Conservation (phyloP, 2,888 invertebrate species). For the Papilio gigon region DNA sequence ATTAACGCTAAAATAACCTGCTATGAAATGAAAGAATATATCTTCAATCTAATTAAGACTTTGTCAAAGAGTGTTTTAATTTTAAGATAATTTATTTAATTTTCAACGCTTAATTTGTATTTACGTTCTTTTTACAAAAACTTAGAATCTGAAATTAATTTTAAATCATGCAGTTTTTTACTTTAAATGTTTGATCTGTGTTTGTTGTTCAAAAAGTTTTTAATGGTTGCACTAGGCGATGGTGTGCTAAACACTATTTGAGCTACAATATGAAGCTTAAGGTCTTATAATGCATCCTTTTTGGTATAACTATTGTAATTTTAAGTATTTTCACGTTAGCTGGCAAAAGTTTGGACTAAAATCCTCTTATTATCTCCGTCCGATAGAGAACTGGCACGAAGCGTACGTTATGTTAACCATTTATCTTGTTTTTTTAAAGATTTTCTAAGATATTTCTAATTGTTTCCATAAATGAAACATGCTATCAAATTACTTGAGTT, state of each 20-base stretch:
- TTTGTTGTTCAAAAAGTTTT: too few relatives aligned
- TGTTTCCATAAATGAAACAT: neutral
- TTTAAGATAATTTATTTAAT: slow-evolving; percentile 19
- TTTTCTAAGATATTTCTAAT: slow-evolving; percentile 37
- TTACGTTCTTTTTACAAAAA: slow-evolving; percentile 7
- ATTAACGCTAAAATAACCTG: slow-evolving; percentile 16
- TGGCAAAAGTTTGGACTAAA: slow-evolving; percentile 67
- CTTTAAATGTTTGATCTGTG: too few relatives aligned
- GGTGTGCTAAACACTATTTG: too few relatives aligned
- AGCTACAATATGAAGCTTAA: too few relatives aligned
- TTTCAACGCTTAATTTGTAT: slow-evolving; percentile 38
- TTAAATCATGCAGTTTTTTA: neutral
- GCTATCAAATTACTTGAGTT: too few relatives aligned
- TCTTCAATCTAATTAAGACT: slow-evolving; percentile 28
- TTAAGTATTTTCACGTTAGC: slow-evolving; percentile 65
- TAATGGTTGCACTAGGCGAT: too few relatives aligned
- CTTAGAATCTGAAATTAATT: neutral
- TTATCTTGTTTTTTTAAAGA: slow-evolving; percentile 41
- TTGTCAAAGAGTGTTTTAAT: slow-evolving; percentile 20
- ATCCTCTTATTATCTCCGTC: slow-evolving; percentile 69
- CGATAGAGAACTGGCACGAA: slow-evolving; percentile 51
- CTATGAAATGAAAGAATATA: slow-evolving; percentile 19
- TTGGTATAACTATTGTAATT: slow-evolving; percentile 59
- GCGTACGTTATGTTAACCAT: slow-evolving; percentile 49
- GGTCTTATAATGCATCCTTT: slow-evolving; percentile 46